A percentile compares a stretch with the other conserved stretches of the same genome.
These are phyloP conservation scores for Apostichopus parvimensis DNA, from an alignment of 35 echinoderm and acorn worm genomes.

Conservation along the genomic window DNA sequence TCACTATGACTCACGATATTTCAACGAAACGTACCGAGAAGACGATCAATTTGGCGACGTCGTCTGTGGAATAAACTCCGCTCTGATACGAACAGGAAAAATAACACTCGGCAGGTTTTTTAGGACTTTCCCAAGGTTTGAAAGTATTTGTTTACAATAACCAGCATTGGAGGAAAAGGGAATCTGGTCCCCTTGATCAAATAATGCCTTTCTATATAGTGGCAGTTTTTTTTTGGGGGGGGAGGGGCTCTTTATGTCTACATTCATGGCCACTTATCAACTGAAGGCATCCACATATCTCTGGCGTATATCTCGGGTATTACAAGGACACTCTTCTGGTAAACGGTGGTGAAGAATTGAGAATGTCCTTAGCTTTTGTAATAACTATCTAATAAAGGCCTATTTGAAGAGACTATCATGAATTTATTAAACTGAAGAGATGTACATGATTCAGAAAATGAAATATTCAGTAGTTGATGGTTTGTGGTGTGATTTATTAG, in stretches of 20 bases:
- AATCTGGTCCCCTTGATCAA: not conserved
- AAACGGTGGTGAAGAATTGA: too few species aligned
- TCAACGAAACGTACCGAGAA: not conserved
- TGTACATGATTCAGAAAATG: too few species aligned
- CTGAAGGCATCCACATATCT: not conserved
- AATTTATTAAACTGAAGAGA: too few species aligned
- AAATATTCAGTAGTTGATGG: too few species aligned
- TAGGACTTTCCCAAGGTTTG: not conserved
- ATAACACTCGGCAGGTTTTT: not conserved
- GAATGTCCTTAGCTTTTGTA: too few species aligned
- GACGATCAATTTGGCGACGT: not conserved
- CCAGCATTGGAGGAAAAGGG: not conserved
- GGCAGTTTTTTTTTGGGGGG: too few species aligned
- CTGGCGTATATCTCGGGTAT: too few species aligned
- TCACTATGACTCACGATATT: slow-evolving; percentile 18
- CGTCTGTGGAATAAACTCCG: not conserved
- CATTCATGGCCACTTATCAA: not conserved
- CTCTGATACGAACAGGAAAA: not conserved
- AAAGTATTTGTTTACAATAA: not conserved
- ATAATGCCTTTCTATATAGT: too few species aligned
- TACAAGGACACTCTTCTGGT: too few species aligned
- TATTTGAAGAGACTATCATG: too few species aligned
- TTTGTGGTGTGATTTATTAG: too few species aligned
- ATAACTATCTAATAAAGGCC: too few species aligned
- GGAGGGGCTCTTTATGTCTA: not conserved